These are phyloP conservation scores for Mormyrops boulengeri DNA, from an alignment of 2,797 vertebrate genomes.

Conservation along the genomic window DNA sequence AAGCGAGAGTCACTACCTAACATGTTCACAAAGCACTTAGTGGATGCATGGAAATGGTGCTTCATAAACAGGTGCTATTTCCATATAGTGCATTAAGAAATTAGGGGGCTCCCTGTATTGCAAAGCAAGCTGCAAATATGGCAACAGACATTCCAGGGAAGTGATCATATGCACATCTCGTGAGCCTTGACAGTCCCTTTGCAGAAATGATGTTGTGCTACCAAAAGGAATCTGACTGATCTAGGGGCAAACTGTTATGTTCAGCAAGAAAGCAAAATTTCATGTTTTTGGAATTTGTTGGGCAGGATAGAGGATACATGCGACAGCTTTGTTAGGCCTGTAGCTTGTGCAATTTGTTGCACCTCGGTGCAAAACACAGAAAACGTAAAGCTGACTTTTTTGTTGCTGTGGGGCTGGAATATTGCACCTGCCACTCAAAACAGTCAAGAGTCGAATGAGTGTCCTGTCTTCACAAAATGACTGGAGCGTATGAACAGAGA, in stretches of 20 bases:
- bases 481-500: background rate
- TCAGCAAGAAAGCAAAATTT: background rate
- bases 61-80: background rate
- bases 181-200: background rate
- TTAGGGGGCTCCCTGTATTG: background rate
- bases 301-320: background rate
- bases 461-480: slow-evolving; percentile 6
- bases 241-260: background rate
- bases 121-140: background rate
- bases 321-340: background rate
- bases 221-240: background rate
- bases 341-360: background rate
- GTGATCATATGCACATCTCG: background rate
- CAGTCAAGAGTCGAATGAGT: background rate
- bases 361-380: background rate
- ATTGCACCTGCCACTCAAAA: background rate
- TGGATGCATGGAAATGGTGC: background rate
- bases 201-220: background rate
- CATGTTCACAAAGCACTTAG: background rate
- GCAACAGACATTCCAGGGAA: background rate
- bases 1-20: background rate
- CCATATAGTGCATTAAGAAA: background rate
- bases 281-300: background rate
- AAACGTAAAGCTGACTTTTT: background rate
- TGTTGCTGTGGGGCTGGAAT: background rate